phyloP scores from a whole-genome alignment of 2,797 vertebrate genomes.

The Acanthopagrus latus region DNA sequence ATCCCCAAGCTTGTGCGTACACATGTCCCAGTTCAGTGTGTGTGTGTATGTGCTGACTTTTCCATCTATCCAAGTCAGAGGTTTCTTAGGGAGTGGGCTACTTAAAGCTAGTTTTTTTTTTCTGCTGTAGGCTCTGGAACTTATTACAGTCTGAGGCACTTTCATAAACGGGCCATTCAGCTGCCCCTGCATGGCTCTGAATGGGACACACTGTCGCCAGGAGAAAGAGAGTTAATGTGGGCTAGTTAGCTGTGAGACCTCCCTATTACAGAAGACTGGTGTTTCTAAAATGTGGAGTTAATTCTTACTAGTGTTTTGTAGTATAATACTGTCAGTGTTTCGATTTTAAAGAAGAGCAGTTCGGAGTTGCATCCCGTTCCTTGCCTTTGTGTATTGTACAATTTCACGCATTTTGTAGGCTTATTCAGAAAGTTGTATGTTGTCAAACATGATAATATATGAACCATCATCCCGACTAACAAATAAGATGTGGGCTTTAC shows the following conservation, averaged over 20 bases:
- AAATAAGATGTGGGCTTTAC: constrained; percentile 5
- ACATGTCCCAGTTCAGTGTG: constrained; percentile 55
- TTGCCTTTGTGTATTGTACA: constrained; percentile 8
- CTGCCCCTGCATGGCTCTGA: constrained; percentile 73
- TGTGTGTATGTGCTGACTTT: constrained; percentile 82
- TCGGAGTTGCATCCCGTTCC: neutral
- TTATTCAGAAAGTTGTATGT: neutral
- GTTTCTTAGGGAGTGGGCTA: constrained; percentile 78
- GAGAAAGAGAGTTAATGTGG: constrained; percentile 79
- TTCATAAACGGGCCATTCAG: constrained; percentile 88
- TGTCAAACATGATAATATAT: neutral
- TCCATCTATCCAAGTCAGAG: constrained; percentile 79
- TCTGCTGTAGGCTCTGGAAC: constrained; percentile 81
- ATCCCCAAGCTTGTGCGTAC: constrained; percentile 40
- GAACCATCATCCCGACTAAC: neutral
- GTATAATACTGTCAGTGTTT: constrained; percentile 26
- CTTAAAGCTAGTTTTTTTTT: constrained; percentile 68
- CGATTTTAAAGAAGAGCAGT: neutral
- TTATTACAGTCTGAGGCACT: constrained; percentile 83
- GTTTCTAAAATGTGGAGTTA: constrained; percentile 51
- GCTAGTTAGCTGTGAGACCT: constrained; percentile 72
- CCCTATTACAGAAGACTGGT: constrained; percentile 59
- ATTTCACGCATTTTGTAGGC: constrained; percentile 13
- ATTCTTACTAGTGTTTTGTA: constrained; percentile 38
- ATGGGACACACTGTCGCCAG: constrained; percentile 84